Conservation (phyloP, 2,113 vertebrate species). For the Hepsetus odoe region DNA sequence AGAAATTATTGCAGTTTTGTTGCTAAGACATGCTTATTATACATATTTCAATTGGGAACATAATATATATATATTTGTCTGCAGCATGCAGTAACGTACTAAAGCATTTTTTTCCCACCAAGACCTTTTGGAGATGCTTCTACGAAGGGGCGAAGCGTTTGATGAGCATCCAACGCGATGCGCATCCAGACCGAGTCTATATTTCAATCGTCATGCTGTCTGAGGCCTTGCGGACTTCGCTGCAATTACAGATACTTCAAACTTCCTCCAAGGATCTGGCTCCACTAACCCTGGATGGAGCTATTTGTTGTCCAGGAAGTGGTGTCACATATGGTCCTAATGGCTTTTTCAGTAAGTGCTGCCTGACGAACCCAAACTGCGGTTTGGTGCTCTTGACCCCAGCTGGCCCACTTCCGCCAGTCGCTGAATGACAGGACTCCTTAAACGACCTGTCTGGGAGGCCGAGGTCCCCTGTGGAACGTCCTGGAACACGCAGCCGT, state of each 20-base stretch:
- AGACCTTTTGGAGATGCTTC: neutral
- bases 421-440: conserved; percentile 46
- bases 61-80: no score
- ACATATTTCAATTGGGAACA: no score
- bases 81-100: neutral
- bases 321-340: conserved; percentile 46
- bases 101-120: neutral
- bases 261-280: neutral
- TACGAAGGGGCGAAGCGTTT: neutral
- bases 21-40: no score
- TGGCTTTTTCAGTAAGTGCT: conserved; percentile 50
- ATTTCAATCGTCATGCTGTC: neutral
- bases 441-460: conserved; percentile 41
- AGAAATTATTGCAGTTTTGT: no score
- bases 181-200: neutral
- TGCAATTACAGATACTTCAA: conserved; percentile 1
- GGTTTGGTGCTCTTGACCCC: conserved; percentile 49
- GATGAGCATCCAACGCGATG: neutral
- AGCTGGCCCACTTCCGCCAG: conserved; percentile 44
- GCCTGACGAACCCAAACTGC: conserved; percentile 46
- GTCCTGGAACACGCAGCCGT: conserved; percentile 30
- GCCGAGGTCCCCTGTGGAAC: conserved; percentile 11
- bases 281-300: neutral
- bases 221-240: neutral
- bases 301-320: conserved; percentile 36